phyloP scores from a whole-genome alignment of 2,113 vertebrate species.

The Sander lucioperca region DNA sequence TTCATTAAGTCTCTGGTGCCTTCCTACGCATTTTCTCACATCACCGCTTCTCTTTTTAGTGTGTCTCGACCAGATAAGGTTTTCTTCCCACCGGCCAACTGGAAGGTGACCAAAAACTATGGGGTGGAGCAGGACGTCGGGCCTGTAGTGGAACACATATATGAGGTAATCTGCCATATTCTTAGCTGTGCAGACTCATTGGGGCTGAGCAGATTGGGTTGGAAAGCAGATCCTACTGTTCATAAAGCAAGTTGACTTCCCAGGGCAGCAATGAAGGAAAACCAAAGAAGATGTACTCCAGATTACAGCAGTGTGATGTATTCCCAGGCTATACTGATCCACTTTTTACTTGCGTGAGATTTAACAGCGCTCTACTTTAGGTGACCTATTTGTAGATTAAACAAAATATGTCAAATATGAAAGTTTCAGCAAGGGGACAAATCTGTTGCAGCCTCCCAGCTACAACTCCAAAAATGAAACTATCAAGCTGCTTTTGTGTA shows the following conservation, averaged over 20 bases:
- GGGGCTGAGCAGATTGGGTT: constrained; percentile 19
- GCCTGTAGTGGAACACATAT: constrained; percentile 90
- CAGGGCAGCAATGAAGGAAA: constrained; percentile 1
- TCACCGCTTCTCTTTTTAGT: constrained; percentile 48
- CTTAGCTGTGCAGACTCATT: constrained; percentile 37
- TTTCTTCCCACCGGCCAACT: constrained; percentile 86
- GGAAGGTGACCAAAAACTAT: constrained; percentile 82
- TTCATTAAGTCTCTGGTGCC: constrained; percentile 25
- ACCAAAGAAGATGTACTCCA: constrained; percentile 30
- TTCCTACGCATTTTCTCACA: constrained; percentile 44
- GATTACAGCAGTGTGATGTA: constrained; percentile 18
- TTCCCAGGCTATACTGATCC: constrained; percentile 16
- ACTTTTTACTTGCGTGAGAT: neutral
- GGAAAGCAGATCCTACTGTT: constrained; percentile 39
- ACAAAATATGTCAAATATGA: constrained; percentile 22
- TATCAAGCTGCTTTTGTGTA: neutral
- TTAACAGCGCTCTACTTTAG: constrained; percentile 1
- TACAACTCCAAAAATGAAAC: neutral
- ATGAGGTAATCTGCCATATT: constrained; percentile 85
- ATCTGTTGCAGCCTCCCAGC: neutral
- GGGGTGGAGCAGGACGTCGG: constrained; percentile 87
- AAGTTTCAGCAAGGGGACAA: constrained; percentile 10
- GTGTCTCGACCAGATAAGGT: constrained; percentile 91
- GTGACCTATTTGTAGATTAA: constrained; percentile 23
- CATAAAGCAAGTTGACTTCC: constrained; percentile 9